These are phyloP conservation scores for Polydrusus pterygomalis DNA, from an alignment of 2,888 invertebrate species.

Conservation along the genomic window DNA sequence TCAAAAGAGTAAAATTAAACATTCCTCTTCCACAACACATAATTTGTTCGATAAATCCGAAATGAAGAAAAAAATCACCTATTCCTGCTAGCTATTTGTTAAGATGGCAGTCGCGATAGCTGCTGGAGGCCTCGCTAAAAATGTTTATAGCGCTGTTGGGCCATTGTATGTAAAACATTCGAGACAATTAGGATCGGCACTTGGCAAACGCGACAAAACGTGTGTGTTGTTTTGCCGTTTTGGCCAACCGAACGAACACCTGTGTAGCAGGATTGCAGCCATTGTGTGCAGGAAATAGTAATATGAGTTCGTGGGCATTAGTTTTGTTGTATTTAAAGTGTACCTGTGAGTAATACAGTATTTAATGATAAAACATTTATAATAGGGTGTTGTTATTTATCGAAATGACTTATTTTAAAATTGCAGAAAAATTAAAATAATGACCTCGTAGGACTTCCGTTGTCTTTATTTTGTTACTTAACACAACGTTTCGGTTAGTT, in stretches of 20 bases:
- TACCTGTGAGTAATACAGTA: not conserved
- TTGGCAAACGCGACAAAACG: constrained; percentile 40
- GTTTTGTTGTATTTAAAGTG: not conserved
- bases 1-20: too few species aligned
- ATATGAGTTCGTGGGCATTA: constrained; percentile 12
- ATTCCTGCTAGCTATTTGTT: constrained; percentile 42
- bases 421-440: too few species aligned
- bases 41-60: constrained; percentile 11
- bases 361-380: not conserved
- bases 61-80: constrained; percentile 7
- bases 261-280: constrained; percentile 37
- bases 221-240: constrained; percentile 25
- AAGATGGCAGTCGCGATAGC: constrained; percentile 39
- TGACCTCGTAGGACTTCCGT: too few species aligned
- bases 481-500: too few species aligned
- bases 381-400: too few species aligned
- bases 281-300: constrained; percentile 31
- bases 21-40: not conserved
- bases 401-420: too few species aligned
- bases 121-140: constrained; percentile 23
- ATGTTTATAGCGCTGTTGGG: constrained; percentile 41
- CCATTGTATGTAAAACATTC: constrained; percentile 49
- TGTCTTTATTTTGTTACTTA: too few species aligned
- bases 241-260: constrained; percentile 41
- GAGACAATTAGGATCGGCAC: constrained; percentile 49